Conservation (phyloP, 2,113 vertebrate genomes). For the Microcebus lehilahytsara region DNA sequence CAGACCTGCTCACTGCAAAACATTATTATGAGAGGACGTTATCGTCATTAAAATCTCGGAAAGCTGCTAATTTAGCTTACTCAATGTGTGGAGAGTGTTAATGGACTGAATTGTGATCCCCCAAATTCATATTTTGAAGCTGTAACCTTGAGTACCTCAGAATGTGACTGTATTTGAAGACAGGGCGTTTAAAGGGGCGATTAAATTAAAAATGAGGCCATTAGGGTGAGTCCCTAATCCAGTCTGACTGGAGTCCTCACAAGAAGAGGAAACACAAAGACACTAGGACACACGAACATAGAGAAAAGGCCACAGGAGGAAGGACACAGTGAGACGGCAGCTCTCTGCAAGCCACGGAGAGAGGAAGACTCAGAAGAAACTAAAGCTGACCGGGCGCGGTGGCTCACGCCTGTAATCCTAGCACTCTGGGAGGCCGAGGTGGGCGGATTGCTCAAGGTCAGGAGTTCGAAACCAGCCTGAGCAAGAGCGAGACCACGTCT, state of each 20-base stretch:
- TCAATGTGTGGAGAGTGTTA: not conserved
- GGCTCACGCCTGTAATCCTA: too few relatives aligned
- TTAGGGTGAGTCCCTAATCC: not conserved
- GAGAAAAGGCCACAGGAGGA: not conserved
- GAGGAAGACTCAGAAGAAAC: not conserved
- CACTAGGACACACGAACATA: not conserved
- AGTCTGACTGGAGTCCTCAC: not conserved
- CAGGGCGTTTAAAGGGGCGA: not conserved
- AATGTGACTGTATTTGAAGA: not conserved
- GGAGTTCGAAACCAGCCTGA: too few relatives aligned
- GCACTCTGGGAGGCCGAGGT: too few relatives aligned
- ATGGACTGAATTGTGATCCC: not conserved
- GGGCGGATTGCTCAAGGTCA: too few relatives aligned
- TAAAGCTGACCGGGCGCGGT: not conserved
- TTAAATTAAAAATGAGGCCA: not conserved
- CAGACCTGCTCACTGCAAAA: too few relatives aligned
- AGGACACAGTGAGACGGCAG: not conserved
- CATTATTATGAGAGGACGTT: not conserved
- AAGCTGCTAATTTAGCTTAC: not conserved
- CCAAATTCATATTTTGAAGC: not conserved
- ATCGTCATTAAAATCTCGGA: not conserved
- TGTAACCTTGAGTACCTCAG: not conserved
- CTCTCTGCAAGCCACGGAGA: not conserved
- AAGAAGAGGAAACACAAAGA: not conserved
- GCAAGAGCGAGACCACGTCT: too few relatives aligned